phyloP scores from a whole-genome alignment of 1,140 invertebrate species.

The Drosophila navojoa region DNA sequence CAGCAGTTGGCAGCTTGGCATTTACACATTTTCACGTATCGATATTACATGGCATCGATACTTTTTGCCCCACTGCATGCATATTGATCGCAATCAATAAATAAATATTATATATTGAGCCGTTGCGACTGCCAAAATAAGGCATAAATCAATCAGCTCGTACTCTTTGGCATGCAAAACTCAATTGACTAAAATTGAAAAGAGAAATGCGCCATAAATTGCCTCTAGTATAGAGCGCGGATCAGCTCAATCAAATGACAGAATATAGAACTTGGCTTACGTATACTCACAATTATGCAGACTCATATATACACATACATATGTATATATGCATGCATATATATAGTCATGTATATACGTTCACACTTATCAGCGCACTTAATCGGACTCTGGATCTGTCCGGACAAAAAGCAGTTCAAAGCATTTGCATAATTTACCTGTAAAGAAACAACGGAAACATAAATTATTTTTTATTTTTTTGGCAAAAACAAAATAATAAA shows the following conservation, averaged over 20 bases:
- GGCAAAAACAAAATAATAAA: conserved; percentile 20
- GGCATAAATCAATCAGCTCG: too few relatives aligned
- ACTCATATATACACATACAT: not conserved
- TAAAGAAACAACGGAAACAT: conserved; percentile 58
- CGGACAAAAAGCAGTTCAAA: conserved; percentile 39
- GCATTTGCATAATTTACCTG: conserved; percentile 76
- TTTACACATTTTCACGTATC: not conserved
- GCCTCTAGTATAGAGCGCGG: too few relatives aligned
- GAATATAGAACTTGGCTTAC: too few relatives aligned
- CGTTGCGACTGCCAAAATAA: too few relatives aligned
- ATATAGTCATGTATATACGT: conserved; percentile 7
- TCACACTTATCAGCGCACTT: conserved; percentile 52
- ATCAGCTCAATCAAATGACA: too few relatives aligned
- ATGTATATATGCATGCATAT: not conserved
- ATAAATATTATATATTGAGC: conserved; percentile 1
- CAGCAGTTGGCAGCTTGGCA: conserved; percentile 10
- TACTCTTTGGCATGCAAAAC: too few relatives aligned
- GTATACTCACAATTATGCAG: conserved; percentile 4
- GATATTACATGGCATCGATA: not conserved
- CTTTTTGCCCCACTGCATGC: not conserved
- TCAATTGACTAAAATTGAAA: too few relatives aligned
- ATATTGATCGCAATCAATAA: not conserved
- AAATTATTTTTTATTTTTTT: conserved; percentile 57
- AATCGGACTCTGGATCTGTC: conserved; percentile 38
- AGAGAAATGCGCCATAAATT: too few relatives aligned